These are phyloP conservation scores for Montipora cactus DNA, from an alignment of 64 coral and sea anemone genomes.

Conservation along the genomic window DNA sequence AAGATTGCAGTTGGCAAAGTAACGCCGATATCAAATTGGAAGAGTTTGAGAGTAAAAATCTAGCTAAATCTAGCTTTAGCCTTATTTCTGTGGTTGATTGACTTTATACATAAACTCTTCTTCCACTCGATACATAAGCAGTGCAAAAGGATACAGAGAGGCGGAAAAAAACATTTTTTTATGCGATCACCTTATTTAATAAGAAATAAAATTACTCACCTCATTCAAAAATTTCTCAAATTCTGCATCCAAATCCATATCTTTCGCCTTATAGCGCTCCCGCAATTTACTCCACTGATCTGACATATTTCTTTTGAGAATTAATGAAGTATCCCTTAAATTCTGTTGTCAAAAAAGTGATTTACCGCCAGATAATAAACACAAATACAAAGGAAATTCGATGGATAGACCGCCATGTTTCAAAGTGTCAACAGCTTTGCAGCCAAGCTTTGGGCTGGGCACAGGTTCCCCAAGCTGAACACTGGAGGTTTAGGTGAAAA, in stretches of 20 bases:
- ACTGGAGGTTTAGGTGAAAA: too few species aligned
- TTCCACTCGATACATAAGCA: too few species aligned
- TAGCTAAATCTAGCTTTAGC: too few species aligned
- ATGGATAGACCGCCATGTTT: conserved; percentile 20
- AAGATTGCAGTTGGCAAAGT: too few species aligned
- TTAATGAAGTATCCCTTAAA: background rate
- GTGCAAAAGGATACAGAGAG: too few species aligned
- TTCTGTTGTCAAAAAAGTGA: background rate
- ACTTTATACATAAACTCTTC: too few species aligned
- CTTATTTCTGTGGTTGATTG: too few species aligned
- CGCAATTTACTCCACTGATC: conserved; percentile 84
- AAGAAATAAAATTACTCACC: conserved; percentile 36
- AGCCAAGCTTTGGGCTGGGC: conserved; percentile 5
- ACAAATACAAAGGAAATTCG: background rate
- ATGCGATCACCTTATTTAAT: too few species aligned
- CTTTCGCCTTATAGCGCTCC: conserved; percentile 67
- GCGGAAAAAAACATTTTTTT: too few species aligned
- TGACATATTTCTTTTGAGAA: conserved; percentile 44
- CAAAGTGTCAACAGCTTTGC: conserved; percentile 39
- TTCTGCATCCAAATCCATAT: conserved; percentile 96
- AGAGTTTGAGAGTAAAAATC: too few species aligned
- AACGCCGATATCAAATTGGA: too few species aligned
- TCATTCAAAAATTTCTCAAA: conserved; percentile 99
- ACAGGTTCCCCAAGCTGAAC: background rate
- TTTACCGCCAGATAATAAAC: background rate